A percentile compares a stretch with the other conserved stretches of the same genome.
Conservation (phyloP, 2,888 invertebrate species). For the Cosmia trapezina region DNA sequence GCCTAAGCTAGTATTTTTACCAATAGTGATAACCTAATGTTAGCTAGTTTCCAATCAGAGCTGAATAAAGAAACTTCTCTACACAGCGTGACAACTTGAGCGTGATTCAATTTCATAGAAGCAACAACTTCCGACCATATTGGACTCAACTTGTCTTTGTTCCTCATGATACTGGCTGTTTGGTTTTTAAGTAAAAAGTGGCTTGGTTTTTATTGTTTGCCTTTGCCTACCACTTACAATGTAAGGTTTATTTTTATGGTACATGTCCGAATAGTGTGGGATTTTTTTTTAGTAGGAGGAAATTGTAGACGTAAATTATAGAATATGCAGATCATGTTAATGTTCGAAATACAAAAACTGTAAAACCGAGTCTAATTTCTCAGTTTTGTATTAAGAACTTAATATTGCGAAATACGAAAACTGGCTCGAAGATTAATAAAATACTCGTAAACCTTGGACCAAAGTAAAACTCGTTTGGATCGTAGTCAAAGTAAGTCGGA, state of each 20-base stretch:
- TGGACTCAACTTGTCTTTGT: slow-evolving; percentile 26
- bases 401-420: no score
- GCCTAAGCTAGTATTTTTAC: background rate
- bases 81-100: slow-evolving; percentile 12
- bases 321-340: no score
- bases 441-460: no score
- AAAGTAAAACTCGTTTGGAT: no score
- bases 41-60: background rate
- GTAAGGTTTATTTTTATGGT: background rate
- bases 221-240: background rate
- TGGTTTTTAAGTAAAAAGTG: slow-evolving; percentile 34
- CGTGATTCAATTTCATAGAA: slow-evolving; percentile 35
- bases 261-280: background rate
- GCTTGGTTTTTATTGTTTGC: background rate
- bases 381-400: no score
- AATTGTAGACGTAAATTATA: no score
- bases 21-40: background rate
- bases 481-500: no score
- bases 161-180: slow-evolving; percentile 1
- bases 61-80: background rate
- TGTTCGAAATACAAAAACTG: no score
- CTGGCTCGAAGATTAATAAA: no score
- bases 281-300: no score
- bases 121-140: background rate
- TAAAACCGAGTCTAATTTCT: no score